A percentile compares a stretch with the other conserved stretches of the same genome.
Conservation (phyloP, 2,797 vertebrate species). For the Luscinia megarhynchos region DNA sequence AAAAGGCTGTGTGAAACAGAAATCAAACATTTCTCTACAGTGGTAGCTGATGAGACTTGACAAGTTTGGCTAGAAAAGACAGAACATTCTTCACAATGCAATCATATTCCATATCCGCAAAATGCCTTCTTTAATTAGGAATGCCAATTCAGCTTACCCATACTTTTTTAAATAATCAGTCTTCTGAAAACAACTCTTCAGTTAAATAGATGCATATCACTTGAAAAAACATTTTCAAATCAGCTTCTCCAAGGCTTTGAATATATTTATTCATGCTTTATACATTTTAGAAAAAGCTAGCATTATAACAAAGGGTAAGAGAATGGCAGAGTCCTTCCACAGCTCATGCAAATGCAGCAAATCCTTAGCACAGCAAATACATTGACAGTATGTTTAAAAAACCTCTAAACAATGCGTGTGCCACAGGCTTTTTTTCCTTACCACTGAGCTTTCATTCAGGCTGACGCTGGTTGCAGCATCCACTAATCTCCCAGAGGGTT, state of each 20-base stretch:
- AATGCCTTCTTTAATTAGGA: not conserved
- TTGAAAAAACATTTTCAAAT: not conserved
- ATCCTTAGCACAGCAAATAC: not conserved
- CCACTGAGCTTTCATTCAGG: conserved; percentile 74
- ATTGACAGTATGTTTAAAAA: not conserved
- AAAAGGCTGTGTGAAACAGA: no score
- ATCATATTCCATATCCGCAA: not conserved
- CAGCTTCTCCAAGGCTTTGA: not conserved
- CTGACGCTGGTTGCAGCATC: conserved; percentile 60
- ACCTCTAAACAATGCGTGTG: not conserved
- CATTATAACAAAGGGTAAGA: not conserved
- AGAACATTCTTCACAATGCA: not conserved
- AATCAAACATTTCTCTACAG: not conserved
- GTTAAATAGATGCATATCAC: not conserved
- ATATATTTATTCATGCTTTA: not conserved
- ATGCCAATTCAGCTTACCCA: not conserved
- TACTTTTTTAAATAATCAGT: not conserved
- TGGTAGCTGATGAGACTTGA: no score
- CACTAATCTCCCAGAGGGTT: conserved; percentile 63
- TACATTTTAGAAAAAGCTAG: not conserved
- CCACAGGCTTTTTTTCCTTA: conserved; percentile 54
- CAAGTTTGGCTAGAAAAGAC: no score
- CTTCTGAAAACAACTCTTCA: no score
- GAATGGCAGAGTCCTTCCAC: not conserved
- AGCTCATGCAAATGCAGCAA: not conserved